Evolutionary conservation across 92 coral and sea anemone genomes (phyloP).

Genomic region (Micromussa lordhowensis): DNA sequence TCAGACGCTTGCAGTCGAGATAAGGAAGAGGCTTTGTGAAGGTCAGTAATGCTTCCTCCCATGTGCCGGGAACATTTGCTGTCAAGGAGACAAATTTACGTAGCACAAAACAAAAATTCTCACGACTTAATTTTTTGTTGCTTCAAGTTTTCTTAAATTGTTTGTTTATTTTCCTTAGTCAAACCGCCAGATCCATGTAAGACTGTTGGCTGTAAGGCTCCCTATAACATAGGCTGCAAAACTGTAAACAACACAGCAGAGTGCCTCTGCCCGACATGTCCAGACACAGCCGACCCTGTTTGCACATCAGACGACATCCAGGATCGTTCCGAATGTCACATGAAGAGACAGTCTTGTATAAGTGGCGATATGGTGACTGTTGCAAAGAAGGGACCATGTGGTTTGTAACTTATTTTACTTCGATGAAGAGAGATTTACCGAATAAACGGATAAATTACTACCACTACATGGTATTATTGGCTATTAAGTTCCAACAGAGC

Average conservation of each 20-base stretch:
- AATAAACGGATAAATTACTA: no score
- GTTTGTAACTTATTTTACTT: not conserved
- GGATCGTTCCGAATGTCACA: constrained; percentile 32
- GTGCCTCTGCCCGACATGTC: constrained; percentile 48
- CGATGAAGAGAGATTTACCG: no score
- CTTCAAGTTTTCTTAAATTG: no score
- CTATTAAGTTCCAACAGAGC: no score
- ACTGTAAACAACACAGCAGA: constrained; percentile 11
- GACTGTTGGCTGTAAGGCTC: constrained; percentile 42
- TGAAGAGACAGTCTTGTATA: constrained; percentile 33
- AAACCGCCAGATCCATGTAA: constrained; percentile 31
- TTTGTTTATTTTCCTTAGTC: no score
- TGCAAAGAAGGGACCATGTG: constrained; percentile 47
- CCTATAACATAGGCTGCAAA: constrained; percentile 47
- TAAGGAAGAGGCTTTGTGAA: not conserved
- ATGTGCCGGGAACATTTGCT: no score
- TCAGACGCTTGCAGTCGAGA: no score
- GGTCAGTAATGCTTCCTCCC: no score
- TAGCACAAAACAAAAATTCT: no score
- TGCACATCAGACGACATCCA: constrained; percentile 41
- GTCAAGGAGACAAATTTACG: no score
- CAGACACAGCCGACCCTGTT: constrained; percentile 21
- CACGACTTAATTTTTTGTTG: no score
- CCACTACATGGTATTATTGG: no score
- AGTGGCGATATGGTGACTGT: constrained; percentile 9